Evolutionary conservation across 2,888 invertebrate genomes (phyloP).

Genomic region (Augiades crinisus): DNA sequence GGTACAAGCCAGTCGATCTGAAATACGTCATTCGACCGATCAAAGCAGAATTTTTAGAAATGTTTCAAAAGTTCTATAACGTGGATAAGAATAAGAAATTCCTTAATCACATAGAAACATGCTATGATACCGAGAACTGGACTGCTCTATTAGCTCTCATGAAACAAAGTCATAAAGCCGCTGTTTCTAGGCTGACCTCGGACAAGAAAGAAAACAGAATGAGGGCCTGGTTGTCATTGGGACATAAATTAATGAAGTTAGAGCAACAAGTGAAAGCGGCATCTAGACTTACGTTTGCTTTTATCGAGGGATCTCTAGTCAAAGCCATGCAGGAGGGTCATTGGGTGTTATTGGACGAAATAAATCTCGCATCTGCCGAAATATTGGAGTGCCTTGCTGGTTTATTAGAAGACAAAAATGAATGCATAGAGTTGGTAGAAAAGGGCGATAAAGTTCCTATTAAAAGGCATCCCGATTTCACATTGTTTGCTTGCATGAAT

Average conservation of each 20-base stretch:
- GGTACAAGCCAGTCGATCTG: too few species aligned
- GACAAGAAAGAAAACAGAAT: constrained; percentile 55
- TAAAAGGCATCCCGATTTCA: constrained; percentile 91
- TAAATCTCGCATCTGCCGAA: constrained; percentile 98
- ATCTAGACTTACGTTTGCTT: constrained; percentile 91
- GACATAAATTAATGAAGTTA: constrained; percentile 85
- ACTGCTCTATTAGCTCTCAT: constrained; percentile 87
- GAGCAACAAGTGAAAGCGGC: constrained; percentile 87
- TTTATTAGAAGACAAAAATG: constrained; percentile 90
- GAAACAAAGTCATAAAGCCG: constrained; percentile 87
- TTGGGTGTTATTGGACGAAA: constrained; percentile 99
- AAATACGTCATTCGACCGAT: constrained; percentile 91
- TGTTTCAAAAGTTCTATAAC: constrained; percentile 91
- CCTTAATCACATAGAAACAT: constrained; percentile 88
- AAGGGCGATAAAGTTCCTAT: constrained; percentile 94
- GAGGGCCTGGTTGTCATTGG: constrained; percentile 85
- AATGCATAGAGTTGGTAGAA: constrained; percentile 92
- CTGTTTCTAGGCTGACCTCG: constrained; percentile 74
- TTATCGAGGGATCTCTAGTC: constrained; percentile 96
- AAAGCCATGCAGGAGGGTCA: constrained; percentile 94
- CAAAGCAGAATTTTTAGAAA: constrained; percentile 89
- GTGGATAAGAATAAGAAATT: constrained; percentile 91
- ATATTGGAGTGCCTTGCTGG: constrained; percentile 97
- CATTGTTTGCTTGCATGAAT: constrained; percentile 99
- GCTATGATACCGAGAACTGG: constrained; percentile 88